phyloP scores from a whole-genome alignment of 2,888 invertebrate species.

The Melikaiella ostensackeni region DNA sequence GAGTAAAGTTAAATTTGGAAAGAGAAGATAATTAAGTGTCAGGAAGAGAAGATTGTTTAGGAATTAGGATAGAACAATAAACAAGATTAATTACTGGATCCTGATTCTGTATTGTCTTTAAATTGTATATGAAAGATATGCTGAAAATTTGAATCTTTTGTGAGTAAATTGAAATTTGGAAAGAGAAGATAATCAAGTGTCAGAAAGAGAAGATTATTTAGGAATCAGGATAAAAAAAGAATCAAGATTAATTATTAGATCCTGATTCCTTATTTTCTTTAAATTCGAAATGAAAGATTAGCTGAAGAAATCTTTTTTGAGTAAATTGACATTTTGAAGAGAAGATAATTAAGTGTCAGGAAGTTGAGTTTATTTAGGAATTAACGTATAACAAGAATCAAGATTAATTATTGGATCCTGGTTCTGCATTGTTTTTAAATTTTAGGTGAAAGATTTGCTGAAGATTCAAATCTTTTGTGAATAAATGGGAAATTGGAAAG shows the following conservation, averaged over 20 bases:
- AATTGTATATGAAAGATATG: neutral
- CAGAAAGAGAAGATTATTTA: too few species aligned
- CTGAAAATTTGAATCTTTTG: neutral
- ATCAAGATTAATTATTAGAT: too few species aligned
- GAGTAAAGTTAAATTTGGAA: too few species aligned
- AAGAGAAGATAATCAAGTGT: neutral
- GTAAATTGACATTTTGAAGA: neutral
- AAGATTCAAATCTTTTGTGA: conserved; percentile 4
- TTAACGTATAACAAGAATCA: neutral
- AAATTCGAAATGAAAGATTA: too few species aligned
- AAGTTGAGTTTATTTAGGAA: too few species aligned
- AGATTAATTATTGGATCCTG: neutral
- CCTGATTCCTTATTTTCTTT: too few species aligned
- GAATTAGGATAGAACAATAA: neutral
- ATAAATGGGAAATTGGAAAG: neutral
- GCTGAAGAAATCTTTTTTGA: neutral
- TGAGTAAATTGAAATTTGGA: neutral
- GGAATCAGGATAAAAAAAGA: too few species aligned
- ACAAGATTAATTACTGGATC: neutral
- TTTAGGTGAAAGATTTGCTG: neutral
- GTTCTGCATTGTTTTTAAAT: neutral
- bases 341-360: neutral
- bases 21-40: neutral
- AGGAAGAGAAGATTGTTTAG: neutral
- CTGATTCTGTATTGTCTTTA: neutral